Evolutionary conservation across 2,888 invertebrate species (phyloP).

Genomic region (Eupithecia tripunctaria): DNA sequence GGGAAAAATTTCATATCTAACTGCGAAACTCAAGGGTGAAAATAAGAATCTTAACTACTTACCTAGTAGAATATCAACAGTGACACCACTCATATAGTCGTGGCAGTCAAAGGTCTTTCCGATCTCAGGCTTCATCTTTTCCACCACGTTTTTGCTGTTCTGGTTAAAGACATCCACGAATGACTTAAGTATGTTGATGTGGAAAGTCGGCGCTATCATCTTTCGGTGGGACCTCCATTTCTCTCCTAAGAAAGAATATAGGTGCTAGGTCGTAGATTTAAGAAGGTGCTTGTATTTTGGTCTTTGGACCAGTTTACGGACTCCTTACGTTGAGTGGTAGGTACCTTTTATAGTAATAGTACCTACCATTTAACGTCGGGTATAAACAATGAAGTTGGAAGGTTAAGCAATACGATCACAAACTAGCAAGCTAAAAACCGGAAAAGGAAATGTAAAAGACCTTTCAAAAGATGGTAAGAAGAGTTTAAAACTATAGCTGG

Average conservation of each 20-base stretch:
- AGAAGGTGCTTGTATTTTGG: neutral
- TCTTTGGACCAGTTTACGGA: neutral
- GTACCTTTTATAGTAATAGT: too few species aligned
- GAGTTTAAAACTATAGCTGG: too few species aligned
- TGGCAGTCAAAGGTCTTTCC: conserved; percentile 90
- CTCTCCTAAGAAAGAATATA: conserved; percentile 73
- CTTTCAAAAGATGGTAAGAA: too few species aligned
- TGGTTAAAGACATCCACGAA: conserved; percentile 90
- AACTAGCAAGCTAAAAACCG: too few species aligned
- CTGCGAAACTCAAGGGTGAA: neutral
- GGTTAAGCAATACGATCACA: too few species aligned
- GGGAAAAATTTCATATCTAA: neutral
- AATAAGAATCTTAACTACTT: conserved; percentile 55
- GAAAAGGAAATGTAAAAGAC: too few species aligned
- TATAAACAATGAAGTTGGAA: too few species aligned
- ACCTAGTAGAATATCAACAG: conserved; percentile 90
- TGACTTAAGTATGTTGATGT: conserved; percentile 90
- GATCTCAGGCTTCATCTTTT: conserved; percentile 86
- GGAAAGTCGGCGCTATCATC: conserved; percentile 92
- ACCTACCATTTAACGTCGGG: too few species aligned
- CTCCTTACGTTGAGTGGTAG: too few species aligned
- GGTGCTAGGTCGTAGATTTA: neutral
- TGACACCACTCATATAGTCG: conserved; percentile 91
- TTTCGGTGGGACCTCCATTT: conserved; percentile 92
- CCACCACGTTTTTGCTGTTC: conserved; percentile 88